A percentile compares a stretch with the other conserved stretches of the same genome.
phyloP scores from a whole-genome alignment of 2,888 invertebrate genomes.

The Rambutsinella grinnellia region DNA sequence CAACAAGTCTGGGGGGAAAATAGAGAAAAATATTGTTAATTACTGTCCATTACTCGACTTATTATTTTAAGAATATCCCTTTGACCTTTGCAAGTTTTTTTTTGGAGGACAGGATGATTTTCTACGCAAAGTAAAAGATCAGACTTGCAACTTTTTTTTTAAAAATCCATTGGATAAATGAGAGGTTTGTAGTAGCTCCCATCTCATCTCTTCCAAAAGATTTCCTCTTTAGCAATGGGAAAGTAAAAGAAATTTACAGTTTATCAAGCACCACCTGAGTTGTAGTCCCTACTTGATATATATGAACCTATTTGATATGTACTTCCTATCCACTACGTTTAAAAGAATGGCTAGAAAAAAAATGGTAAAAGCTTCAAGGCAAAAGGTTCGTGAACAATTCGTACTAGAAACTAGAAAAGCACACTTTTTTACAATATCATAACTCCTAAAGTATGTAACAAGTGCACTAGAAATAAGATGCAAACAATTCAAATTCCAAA shows the following conservation, averaged over 20 bases:
- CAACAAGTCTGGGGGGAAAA: conserved; percentile 29
- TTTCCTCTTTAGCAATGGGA: no score
- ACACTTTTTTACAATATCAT: conserved; percentile 44
- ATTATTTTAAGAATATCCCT: no score
- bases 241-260: conserved; percentile 3
- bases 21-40: not conserved
- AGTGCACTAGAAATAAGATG: not conserved
- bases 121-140: no score
- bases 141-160: no score
- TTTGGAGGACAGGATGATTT: no score
- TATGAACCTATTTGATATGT: conserved; percentile 51
- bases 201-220: no score
- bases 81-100: no score
- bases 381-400: conserved; percentile 4
- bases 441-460: conserved; percentile 39
- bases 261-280: conserved; percentile 58
- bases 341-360: no score
- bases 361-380: conserved; percentile 53
- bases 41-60: no score
- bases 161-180: no score
- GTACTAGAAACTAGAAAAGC: conserved; percentile 28
- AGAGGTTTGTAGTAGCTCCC: no score
- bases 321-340: conserved; percentile 28
- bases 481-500: conserved; percentile 18
- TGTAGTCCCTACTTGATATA: conserved; percentile 58